phyloP scores from a whole-genome alignment of 2,888 invertebrate species.

The Macaria notata region DNA sequence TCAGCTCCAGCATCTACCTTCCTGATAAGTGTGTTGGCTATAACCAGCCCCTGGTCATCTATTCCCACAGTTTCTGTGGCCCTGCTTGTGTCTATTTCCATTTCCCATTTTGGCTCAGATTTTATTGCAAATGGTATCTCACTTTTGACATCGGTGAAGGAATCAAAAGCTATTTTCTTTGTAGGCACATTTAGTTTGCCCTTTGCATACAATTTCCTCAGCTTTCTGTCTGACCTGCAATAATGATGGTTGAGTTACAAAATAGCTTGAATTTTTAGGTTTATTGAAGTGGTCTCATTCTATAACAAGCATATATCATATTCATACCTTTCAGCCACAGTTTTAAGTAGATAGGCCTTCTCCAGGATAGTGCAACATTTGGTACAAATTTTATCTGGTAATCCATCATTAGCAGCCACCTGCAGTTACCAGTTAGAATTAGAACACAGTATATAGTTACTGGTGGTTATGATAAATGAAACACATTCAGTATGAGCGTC shows the following conservation, averaged over 20 bases:
- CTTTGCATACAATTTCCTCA: slow-evolving; percentile 58
- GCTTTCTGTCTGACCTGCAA: slow-evolving; percentile 67
- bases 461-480: background rate
- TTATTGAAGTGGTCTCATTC: too few relatives aligned
- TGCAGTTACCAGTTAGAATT: slow-evolving; percentile 26
- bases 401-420: slow-evolving; percentile 73
- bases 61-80: slow-evolving; percentile 49
- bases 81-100: slow-evolving; percentile 64
- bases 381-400: slow-evolving; percentile 72
- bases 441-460: too few relatives aligned
- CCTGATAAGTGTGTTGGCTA: slow-evolving; percentile 73
- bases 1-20: slow-evolving; percentile 61
- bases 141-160: slow-evolving; percentile 74
- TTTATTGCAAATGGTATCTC: slow-evolving; percentile 70
- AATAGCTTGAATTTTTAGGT: background rate
- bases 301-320: too few relatives aligned
- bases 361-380: slow-evolving; percentile 73
- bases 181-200: slow-evolving; percentile 54
- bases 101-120: slow-evolving; percentile 72
- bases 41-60: slow-evolving; percentile 68
- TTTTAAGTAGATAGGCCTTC: slow-evolving; percentile 74
- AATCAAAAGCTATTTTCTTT: slow-evolving; percentile 75
- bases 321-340: slow-evolving; percentile 71
- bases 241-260: background rate
- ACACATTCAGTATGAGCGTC: background rate